These are phyloP conservation scores for Seriola quinqueradiata DNA, from an alignment of 2,113 vertebrate genomes.

Conservation along the genomic window DNA sequence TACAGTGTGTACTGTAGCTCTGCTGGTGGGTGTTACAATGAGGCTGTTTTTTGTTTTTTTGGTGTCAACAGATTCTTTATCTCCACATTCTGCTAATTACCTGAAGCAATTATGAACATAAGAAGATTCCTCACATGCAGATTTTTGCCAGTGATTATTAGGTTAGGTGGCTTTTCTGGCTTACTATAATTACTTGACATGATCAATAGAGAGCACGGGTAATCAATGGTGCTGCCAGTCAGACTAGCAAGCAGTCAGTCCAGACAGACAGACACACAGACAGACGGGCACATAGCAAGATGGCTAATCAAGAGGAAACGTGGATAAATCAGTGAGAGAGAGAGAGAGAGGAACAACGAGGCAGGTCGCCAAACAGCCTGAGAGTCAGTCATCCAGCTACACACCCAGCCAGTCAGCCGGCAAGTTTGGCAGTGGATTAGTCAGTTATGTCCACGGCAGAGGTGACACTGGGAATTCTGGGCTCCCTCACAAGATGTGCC, in stretches of 20 bases:
- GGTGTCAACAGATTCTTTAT: slow-evolving; percentile 48
- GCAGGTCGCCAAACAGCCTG: slow-evolving; percentile 54
- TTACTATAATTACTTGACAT: slow-evolving; percentile 68
- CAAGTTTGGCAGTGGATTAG: slow-evolving; percentile 69
- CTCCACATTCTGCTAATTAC: slow-evolving; percentile 59
- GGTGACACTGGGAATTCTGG: slow-evolving; percentile 63
- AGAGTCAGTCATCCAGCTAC: slow-evolving; percentile 58
- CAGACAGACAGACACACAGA: slow-evolving; percentile 32
- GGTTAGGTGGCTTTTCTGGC: slow-evolving; percentile 66
- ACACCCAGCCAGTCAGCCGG: slow-evolving; percentile 53
- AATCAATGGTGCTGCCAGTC: slow-evolving; percentile 73
- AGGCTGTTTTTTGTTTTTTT: background rate
- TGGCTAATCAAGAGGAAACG: slow-evolving; percentile 62
- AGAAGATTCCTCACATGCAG: slow-evolving; percentile 45
- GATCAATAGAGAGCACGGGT: slow-evolving; percentile 65
- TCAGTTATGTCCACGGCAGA: slow-evolving; percentile 63
- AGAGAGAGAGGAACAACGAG: slow-evolving; percentile 44
- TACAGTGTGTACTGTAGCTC: slow-evolving; percentile 7
- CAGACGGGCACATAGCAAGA: slow-evolving; percentile 36
- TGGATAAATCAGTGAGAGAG: slow-evolving; percentile 61
- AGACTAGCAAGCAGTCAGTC: slow-evolving; percentile 26
- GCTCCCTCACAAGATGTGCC: slow-evolving; percentile 53
- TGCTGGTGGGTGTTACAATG: slow-evolving; percentile 36
- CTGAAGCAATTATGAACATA: slow-evolving; percentile 43
- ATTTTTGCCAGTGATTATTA: slow-evolving; percentile 66